Base-by-base conservation (phyloP, 1,140 invertebrate species). In the Drosophila obscura region DNA sequence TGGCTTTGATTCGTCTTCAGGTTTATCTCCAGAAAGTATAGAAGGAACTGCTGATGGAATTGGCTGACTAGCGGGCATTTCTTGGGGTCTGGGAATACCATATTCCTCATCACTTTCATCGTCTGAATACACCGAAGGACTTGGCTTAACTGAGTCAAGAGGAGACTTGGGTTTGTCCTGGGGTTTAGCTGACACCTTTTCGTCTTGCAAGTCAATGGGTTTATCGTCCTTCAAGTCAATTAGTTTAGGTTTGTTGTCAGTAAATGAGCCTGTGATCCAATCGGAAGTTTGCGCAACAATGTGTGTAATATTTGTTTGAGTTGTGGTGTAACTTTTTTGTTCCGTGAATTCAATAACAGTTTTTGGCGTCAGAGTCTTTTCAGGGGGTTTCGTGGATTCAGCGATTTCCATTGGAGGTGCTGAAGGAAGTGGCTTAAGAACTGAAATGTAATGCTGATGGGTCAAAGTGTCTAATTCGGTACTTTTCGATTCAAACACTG, bases 151-250 rank as follows among this genome's bases (percentile, higher is more conserved):
- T 24, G 15, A 11, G 52, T 43, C 35, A 55, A 55, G 35, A 15
- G 46, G 16, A 7, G 11, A 28, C 55, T 59, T 65, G 3, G 56
- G 57, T 57, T 61, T 65, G 0, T 65, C 60, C 2, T 57, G 39
- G 26, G 7, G 1, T 43, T 72, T 60, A 26, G 28, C 5, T 22
- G 35, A 26, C 4, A 5, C 1, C 22, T 51, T 43, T 1, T 52
- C 35, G 51, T 35, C 31, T 15, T 53, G 19, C 15, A 35, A 9
- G 1, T 35, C 15, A 22, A 43, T 3, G 2, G 11, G 35, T 39
- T 19, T 55, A 9, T 55, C 16, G 5, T 64, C 43, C 24, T 28
- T 56, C 0, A 15, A 2, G 5, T 50, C 46, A 45, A 5, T 28
- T 2, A 28, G n/a, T 15, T 15, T 57, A 11, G 8, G 5, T 16